These are phyloP conservation scores for Spinus olivaceus DNA, from an alignment of 2,797 vertebrate genomes.

Conservation along the genomic window DNA sequence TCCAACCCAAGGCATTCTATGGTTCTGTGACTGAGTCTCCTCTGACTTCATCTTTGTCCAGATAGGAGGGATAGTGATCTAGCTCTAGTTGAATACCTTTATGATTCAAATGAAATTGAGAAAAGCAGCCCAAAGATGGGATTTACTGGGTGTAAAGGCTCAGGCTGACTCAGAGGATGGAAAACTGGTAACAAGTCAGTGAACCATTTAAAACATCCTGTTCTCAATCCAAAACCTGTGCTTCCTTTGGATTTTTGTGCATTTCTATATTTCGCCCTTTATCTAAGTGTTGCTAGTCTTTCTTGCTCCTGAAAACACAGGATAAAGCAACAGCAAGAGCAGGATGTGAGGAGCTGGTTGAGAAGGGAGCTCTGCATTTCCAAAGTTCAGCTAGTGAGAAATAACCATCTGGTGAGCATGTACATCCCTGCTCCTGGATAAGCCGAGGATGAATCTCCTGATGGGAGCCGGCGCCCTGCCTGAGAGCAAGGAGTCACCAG, in stretches of 20 bases:
- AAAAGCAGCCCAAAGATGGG: background rate
- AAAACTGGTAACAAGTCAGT: background rate
- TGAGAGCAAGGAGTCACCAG: slow-evolving; percentile 12
- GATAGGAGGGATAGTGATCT: background rate
- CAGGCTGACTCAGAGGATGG: slow-evolving; percentile 16
- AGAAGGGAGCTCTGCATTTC: background rate
- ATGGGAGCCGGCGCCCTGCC: background rate
- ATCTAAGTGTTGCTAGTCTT: background rate
- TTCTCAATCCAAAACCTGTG: background rate
- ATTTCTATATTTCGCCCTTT: background rate
- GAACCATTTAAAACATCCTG: background rate
- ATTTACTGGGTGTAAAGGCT: background rate
- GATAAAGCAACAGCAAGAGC: background rate
- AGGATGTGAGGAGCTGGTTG: background rate
- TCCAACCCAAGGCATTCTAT: background rate
- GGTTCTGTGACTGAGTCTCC: background rate
- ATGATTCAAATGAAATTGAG: background rate
- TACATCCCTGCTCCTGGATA: background rate
- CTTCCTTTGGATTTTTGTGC: background rate
- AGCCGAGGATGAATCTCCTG: background rate
- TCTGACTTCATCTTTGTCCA: background rate
- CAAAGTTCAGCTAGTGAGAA: slow-evolving; percentile 33
- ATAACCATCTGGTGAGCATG: slow-evolving; percentile 7
- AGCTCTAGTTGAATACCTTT: background rate
- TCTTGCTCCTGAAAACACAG: background rate